These are phyloP conservation scores for Batillaria attramentaria DNA, from an alignment of 1,140 invertebrate genomes.

Conservation along the genomic window DNA sequence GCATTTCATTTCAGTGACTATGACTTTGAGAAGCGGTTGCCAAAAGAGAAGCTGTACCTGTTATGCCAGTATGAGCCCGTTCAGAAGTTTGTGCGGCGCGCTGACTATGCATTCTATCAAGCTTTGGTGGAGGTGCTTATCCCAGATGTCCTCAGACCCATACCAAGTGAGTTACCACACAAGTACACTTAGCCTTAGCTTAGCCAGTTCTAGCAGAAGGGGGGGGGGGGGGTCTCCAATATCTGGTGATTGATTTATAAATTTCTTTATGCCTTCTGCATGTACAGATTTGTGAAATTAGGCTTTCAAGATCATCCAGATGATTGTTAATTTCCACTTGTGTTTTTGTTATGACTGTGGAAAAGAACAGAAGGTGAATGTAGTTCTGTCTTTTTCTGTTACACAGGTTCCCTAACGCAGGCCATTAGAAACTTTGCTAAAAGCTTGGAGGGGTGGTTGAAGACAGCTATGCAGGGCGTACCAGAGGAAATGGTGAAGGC, in stretches of 20 bases:
- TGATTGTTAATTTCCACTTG: no score
- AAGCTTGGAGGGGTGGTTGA: conserved; percentile 90
- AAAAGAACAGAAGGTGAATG: neutral
- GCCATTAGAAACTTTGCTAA: conserved; percentile 95
- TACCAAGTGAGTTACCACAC: conserved; percentile 87
- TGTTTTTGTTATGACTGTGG: no score
- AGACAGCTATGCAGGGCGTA: conserved; percentile 88
- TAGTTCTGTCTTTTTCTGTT: conserved; percentile 31
- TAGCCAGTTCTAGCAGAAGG: no score
- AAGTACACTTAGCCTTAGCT: no score
- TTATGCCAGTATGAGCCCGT: conserved; percentile 77
- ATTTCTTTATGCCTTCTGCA: no score
- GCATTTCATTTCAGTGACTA: conserved; percentile 56
- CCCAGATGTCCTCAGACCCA: conserved; percentile 94
- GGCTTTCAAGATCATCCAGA: no score
- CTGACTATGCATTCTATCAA: conserved; percentile 96
- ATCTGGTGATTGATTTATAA: no score
- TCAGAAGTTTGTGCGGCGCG: conserved; percentile 82
- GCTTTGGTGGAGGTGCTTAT: conserved; percentile 95
- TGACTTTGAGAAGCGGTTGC: conserved; percentile 67
- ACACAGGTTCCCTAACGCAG: conserved; percentile 89
- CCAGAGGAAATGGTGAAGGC: conserved; percentile 87
- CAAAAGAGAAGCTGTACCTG: conserved; percentile 75
- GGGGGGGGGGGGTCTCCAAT: no score
- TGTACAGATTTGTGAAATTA: no score